Evolutionary conservation across 1,140 invertebrate genomes (phyloP), one percentile per base, ranked within the genome.

Genomic region (Radopholus similis): DNA sequence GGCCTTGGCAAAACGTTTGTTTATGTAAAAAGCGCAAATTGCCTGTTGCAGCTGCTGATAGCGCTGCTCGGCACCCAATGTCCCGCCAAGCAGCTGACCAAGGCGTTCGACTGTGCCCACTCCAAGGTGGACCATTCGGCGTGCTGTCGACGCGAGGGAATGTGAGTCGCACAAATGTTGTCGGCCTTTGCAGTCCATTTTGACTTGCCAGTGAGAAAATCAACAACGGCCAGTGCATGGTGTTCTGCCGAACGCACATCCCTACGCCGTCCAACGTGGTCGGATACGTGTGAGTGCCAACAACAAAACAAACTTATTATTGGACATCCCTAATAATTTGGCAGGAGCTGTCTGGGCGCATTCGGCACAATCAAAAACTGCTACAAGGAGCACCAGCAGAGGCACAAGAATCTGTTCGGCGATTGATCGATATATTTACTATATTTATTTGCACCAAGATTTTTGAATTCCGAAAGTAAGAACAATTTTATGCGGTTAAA

Each of bases 321-420:
- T 13, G 21, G 21, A 26, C 11, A 2, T 26, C 21, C 35, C 42
- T 13, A 58, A 21, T 34, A 28, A 9, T 58, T 18, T 58, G 8
- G 23, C n/a, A 37, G 55, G 18, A 38, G 34, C 34, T 73, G 69
- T 64, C 44, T 72, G 21, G 62, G 49, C 44, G 70, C 77, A 4
- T 74, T 74, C 47, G 70, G 77, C 18, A 72, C 53, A 8, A 74
- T 74, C 57, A 74, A 74, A 63, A 73, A 55, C 34, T 74, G 72
- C 35, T 74, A 74, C 58, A 32, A 68, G 21, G 72, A 74, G 8
- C 65, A 74, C 51, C 65, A 72, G 47, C 58, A 42, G 32, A 54
- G 53, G 11, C 68, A 74, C 73, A 74, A 74, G 13, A 74, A 74
- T 42, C 72, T 74, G 54, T 74, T 67, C 51, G 72, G 72, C 11